Evolutionary conservation across 92 coral and sea anemone species (phyloP), one percentile per base, ranked within the genome.

Genomic region (Epizoanthus scotinus): DNA sequence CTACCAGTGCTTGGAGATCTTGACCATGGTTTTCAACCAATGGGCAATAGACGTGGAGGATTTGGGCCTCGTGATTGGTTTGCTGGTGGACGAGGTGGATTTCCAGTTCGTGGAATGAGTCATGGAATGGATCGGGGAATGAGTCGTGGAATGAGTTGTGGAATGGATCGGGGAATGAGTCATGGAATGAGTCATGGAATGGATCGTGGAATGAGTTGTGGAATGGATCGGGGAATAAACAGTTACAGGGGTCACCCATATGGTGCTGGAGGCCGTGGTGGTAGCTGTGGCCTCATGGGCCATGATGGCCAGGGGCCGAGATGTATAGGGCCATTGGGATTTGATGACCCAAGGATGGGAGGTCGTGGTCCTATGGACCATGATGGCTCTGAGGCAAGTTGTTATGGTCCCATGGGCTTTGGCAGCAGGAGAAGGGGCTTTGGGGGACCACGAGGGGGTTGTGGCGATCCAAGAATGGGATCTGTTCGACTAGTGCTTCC

Each of bases 81-180:
- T 70, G 77, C 8, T 49, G 22, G 60, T 44, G 18, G 77, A 12
- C 77, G 60, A 49, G 77, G 77, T 15, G 60, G 77, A 24, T 70
- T 70, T 40, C n/a, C 27, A 3, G 19, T 36, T 25, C n/a, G 7
- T 8, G 50, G 58, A 40, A 69, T 69, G 74, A 13, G 49, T 40
- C 56, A 36, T 69, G 74, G 56, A 40, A 36, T 44, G 14, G 13
- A n/a, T n/a, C n/a, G n/a, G n/a, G n/a, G n/a, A n/a, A n/a, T n/a
- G n/a, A n/a, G n/a, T 25, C n/a, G 7, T 8, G 50, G 58, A 40
- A 69, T 69, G 74, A 13, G 49, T 40, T 31, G 58, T 69, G 74
- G 56, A 40, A 36, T 44, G 14, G 13, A n/a, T n/a, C n/a, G n/a
- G n/a, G n/a, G n/a, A n/a, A n/a, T n/a, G n/a, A n/a, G n/a, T 25